phyloP scores from a whole-genome alignment of 2,113 vertebrate genomes.

The Tragelaphus buxtoni region DNA sequence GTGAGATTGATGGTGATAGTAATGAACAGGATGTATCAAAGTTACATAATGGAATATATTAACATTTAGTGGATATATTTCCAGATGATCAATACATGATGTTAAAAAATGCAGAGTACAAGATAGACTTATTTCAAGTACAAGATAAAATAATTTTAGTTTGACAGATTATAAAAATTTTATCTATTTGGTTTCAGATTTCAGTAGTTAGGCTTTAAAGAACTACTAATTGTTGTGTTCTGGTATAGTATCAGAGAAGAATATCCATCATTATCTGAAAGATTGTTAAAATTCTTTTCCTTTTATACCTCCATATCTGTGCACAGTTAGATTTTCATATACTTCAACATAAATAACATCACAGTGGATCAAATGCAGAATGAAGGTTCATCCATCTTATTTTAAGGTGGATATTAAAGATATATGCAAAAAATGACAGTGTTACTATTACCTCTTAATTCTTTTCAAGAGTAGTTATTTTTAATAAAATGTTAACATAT shows the following conservation, averaged over 20 bases:
- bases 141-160: background rate
- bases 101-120: background rate
- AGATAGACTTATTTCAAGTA: background rate
- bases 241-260: background rate
- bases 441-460: background rate
- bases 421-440: background rate
- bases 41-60: background rate
- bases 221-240: too few species aligned
- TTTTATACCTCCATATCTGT: background rate
- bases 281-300: background rate
- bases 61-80: background rate
- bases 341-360: background rate
- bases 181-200: background rate
- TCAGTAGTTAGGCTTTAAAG: too few species aligned
- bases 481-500: background rate
- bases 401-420: background rate
- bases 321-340: background rate
- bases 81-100: background rate
- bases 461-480: background rate
- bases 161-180: background rate
- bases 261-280: background rate
- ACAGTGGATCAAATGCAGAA: background rate
- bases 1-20: background rate
- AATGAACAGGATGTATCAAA: background rate
- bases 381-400: background rate